Base-by-base conservation (phyloP, 2,113 vertebrate genomes). In the Eira barbara region DNA sequence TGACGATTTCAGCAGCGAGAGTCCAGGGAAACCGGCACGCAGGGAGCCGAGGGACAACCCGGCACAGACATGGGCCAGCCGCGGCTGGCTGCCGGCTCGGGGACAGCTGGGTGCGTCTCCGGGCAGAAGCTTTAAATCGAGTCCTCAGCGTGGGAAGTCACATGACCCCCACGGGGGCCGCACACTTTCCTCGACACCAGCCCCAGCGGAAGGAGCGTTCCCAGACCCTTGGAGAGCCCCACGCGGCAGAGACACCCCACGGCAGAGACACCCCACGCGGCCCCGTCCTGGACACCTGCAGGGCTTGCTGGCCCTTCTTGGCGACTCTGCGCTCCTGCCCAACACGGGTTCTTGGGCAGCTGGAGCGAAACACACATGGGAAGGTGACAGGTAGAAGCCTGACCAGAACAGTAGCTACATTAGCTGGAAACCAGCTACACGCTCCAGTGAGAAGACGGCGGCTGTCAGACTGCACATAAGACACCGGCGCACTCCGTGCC, bases 111-210 rank as follows among this genome's bases (percentile, higher is more conserved):
- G 27, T 5, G 1, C 7, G 17, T 27, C n/a, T 49, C 31, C 34
- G 25, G 14, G 49, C 42, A 17, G 23, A 2, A 17, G 45, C 63
- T 36, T 17, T 36, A 69, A 15, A 17, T 27, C 31, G 17, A 87
- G 85, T 27, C 47, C 10, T 20, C 17, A 7, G 34, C 4, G 3
- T 3, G 12, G 47, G n/a, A 20, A 7, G 47, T 25, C 47, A 29
- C 3, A 14, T 52, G 34, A 27, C 1, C 27, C 8, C 29, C 63
- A 4, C 1, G 7, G 4, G 14, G 23, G 21, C 14, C 21, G 2
- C 63, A 14, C 39, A 47, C 31, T 31, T 0, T 4, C 7, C 73
- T 14, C 42, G 8, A 17, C 42, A 31, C 73, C 15, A 29, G 73
- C 73, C 8, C 42, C 73, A 31, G 73, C 14, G 4, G 42, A 45